Base-by-base conservation (phyloP, 2,888 invertebrate species). In the Petrolisthes cinctipes region DNA sequence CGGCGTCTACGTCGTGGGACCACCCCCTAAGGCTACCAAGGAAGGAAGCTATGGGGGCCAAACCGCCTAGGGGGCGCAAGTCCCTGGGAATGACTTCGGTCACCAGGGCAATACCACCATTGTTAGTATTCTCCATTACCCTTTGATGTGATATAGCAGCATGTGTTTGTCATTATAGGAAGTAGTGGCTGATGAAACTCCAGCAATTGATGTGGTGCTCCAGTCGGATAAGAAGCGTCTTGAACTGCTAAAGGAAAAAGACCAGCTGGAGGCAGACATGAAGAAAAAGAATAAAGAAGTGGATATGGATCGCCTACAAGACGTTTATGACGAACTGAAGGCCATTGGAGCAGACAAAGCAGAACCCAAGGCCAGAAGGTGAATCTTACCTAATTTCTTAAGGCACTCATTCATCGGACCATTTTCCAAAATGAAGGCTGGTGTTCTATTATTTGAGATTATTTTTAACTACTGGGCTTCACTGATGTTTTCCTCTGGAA, bases 291-390 rank as follows among this genome's bases (percentile, higher is more conserved):
- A 88, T 85, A 90, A 90, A 82, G 83, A 61, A 5, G 87, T 89
- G 23, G 86, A 90, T 84, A 87, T 87, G 89, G 89, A 89, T 53
- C 71, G 86, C 7, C 82, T 91, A 4, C 87, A 89, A 7, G 91
- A 96, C 95, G 96, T 99, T 5, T 99, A 98, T 92, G 96, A 97
- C 17, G 99, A 99, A 93, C 93, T 99, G 89, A 96, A 97, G 92
- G 98, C 98, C 1, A 99, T 99, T 90, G 98, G 98, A 14, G 99
- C 99, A 0, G 99, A 99, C 93, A 97, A 99, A 0, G 99, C 99
- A 0, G 99, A 99, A 93, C 97, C 99, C 0, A 95, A 97, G 91
- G 99, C 99, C 0, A 94, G 99, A 0, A 95, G 99, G 90, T 90
- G 71, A 57, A 85, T 4, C 3, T 75, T 9, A 80, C 11, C n/a